A percentile compares a stretch with the other conserved stretches of the same genome.
Conservation (phyloP, 2,113 vertebrate genomes). For the Strigops habroptila region DNA sequence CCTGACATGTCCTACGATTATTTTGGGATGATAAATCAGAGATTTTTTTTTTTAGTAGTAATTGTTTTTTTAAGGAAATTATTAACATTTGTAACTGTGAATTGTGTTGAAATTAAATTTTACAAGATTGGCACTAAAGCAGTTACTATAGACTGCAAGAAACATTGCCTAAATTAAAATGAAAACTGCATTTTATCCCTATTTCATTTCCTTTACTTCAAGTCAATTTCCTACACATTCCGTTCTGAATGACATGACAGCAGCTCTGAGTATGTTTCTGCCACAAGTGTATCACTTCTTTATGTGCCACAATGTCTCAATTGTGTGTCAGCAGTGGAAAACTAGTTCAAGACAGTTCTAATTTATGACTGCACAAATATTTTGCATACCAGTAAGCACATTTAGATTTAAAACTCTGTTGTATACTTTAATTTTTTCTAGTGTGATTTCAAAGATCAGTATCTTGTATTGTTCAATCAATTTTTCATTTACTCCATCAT, state of each 20-base stretch:
- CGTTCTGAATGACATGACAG: background rate
- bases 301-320: background rate
- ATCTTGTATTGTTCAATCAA: background rate
- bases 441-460: background rate
- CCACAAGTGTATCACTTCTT: background rate
- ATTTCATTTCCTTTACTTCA: conserved; percentile 29
- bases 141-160: conserved; percentile 1
- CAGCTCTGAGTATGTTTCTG: background rate
- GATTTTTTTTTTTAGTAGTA: background rate
- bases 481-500: background rate
- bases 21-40: background rate
- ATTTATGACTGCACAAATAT: background rate
- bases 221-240: conserved; percentile 27
- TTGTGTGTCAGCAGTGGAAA: background rate
- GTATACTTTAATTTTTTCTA: background rate
- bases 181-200: background rate
- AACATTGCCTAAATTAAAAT: conserved; percentile 29
- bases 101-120: conserved; percentile 17
- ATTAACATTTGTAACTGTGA: conserved; percentile 22
- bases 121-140: background rate
- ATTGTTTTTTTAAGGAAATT: conserved; percentile 11
- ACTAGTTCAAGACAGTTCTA: background rate
- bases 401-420: background rate
- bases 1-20: background rate
- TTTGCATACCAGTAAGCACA: background rate